Base-by-base conservation (phyloP, 1,140 invertebrate species). In the Dufourea novaeangliae region DNA sequence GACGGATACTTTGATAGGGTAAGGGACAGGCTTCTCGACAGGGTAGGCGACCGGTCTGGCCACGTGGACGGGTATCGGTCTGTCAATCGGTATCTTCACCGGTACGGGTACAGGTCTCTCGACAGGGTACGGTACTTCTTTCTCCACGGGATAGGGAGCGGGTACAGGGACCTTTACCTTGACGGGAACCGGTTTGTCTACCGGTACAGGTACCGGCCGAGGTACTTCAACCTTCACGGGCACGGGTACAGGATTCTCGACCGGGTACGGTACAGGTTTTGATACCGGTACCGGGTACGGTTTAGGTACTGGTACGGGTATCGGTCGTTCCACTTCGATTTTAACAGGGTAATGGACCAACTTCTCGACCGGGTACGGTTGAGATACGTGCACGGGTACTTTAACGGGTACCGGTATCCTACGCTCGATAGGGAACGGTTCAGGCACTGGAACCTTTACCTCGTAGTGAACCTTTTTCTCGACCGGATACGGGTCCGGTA, bases 281-380 rank as follows among this genome's bases (percentile, higher is more conserved):
- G 87, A 70, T 0, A 93, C 86, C 0, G 63, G 37, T 5, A 84
- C 73, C 0, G 92, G 89, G 22, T 92, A 84, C 1, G 92, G 91
- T 27, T 94, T 93, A 5, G 95, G 93, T 14, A 96, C 95, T 86
- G 96, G 95, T 1, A 96, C 95, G 70, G 95, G 95, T 79, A 94
- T 94, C 44, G 82, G 83, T 41, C 54, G 54, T 5, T 85, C 93
- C 93, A 92, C 88, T 0, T 88, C 41, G 0, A 92, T 89, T 32
- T 90, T 92, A 0, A 93, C 85, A 0, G 92, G 92, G 66, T 89
- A 90, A 0, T 87, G 92, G 0, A 92, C 79, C 12, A 88, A 78
- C 73, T 91, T 92, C 67, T 92, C 91, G 3, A 93, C 72, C 0
- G 92, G 79, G 59, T 89, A 93, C 0, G 95, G 95, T 85, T 95